Percentiles rank a stretch among this genome's conserved stretches.
These are phyloP conservation scores for Dasyurus viverrinus DNA, from an alignment of 2,113 vertebrate genomes.

Conservation along the genomic window DNA sequence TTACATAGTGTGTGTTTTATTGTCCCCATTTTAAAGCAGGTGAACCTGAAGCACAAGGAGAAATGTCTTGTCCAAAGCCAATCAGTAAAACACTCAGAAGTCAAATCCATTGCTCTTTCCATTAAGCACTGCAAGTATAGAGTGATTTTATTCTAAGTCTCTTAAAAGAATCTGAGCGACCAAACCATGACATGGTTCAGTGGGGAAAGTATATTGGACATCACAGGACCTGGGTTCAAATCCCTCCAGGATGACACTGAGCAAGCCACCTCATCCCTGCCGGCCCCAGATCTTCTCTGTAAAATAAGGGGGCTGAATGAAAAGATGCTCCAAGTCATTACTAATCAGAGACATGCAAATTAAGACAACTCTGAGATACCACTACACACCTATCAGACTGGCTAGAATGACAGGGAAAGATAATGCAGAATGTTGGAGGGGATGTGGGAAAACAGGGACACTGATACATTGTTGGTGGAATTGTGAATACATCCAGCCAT, in stretches of 20 bases:
- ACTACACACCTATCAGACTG: no score
- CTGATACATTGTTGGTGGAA: no score
- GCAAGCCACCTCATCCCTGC: neutral
- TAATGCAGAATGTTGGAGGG: no score
- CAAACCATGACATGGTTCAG: neutral
- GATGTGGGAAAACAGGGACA: no score
- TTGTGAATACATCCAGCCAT: no score
- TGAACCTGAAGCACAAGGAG: neutral
- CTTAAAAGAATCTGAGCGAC: neutral
- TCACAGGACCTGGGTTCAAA: neutral
- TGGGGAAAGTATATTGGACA: neutral
- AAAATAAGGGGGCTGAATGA: no score
- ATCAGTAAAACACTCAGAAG: neutral
- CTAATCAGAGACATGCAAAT: no score
- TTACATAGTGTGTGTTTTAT: neutral
- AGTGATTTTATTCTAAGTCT: no score
- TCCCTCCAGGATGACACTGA: neutral
- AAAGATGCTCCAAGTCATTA: no score
- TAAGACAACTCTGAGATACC: no score
- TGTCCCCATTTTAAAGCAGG: neutral
- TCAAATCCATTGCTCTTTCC: neutral
- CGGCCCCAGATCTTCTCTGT: no score
- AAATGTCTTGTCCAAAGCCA: neutral
- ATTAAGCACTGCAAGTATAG: neutral
- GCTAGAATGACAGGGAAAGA: no score